Conservation (phyloP, 2,113 vertebrate species). For the Noturus placidus region DNA sequence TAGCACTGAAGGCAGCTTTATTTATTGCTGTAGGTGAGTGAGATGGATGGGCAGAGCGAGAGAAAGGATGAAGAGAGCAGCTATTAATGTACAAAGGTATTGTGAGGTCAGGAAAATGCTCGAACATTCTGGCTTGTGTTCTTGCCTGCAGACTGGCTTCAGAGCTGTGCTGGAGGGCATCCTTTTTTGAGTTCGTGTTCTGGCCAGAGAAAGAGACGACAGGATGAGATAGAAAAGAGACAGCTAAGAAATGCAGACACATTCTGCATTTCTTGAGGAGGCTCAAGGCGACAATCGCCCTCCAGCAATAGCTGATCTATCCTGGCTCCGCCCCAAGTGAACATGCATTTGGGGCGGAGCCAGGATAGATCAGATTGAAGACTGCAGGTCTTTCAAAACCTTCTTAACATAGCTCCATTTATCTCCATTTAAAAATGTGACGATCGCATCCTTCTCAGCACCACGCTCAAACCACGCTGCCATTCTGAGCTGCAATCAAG, state of each 20-base stretch:
- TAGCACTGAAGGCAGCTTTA: neutral
- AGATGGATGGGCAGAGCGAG: neutral
- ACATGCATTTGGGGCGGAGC: neutral
- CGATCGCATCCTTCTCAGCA: neutral
- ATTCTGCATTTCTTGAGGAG: neutral
- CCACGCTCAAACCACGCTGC: neutral
- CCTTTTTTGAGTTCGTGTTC: neutral
- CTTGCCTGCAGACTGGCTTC: neutral
- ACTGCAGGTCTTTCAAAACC: neutral
- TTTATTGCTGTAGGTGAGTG: neutral
- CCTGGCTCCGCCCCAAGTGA: neutral
- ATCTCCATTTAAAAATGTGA: neutral
- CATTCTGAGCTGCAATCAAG: neutral
- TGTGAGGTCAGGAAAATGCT: neutral
- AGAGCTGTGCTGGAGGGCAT: neutral
- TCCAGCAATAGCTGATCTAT: neutral
- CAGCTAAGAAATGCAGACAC: too few relatives aligned
- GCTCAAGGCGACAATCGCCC: neutral
- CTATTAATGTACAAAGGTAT: neutral
- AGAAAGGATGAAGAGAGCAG: neutral
- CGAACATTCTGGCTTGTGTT: neutral
- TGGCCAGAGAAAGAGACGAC: neutral
- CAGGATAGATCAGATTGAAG: too few relatives aligned
- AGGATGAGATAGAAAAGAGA: neutral
- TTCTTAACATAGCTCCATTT: neutral